Evolutionary conservation across 2,113 vertebrate genomes (phyloP), one percentile per base, ranked within the genome.

Genomic region (Brachypteracias leptosomus): DNA sequence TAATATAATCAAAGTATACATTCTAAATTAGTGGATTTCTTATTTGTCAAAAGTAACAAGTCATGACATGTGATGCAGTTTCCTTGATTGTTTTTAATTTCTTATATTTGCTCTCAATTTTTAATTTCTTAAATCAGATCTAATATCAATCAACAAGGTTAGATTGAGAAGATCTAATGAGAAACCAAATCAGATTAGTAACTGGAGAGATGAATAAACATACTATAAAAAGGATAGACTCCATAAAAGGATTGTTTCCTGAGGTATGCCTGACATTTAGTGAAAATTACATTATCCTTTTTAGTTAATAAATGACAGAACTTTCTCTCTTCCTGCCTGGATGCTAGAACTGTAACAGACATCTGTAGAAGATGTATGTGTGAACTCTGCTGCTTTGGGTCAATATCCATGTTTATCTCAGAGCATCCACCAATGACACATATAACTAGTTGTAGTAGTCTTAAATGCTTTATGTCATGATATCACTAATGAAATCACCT

Each of bases 401-500:
- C 47, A 77, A 52, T 51, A 19, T 93, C 29, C 4, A 2, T 51
- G 55, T 90, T 92, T 89, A 17, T 86, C 40, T 96, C 52, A 75
- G 61, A 88, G 51, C 35, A 88, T 44, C 44, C 52, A 87, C 46
- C 52, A 77, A 35, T 81, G 76, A 78, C 52, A 72, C 16, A 40
- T 84, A 55, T 81, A 72, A 88, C 72, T 66, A 86, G 46, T 28
- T 76, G 36, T 49, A 86, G 28, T 46, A 65, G 55, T 35, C 59
- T 74, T 92, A 71, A 90, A 82, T 77, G 74, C 35, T 68, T 91
- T 91, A 62, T 91, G 47, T 67, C 79, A 90, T 85, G 66, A 84
- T 72, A 94, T 93, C 93, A 80, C 59, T 84, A 84, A 75, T 92
- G 59, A 72, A 90, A 61, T 95, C 61, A 94, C 80, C 70, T 83